These are phyloP conservation scores for Cinclus cinclus DNA, from an alignment of 2,113 vertebrate species.

Conservation along the genomic window DNA sequence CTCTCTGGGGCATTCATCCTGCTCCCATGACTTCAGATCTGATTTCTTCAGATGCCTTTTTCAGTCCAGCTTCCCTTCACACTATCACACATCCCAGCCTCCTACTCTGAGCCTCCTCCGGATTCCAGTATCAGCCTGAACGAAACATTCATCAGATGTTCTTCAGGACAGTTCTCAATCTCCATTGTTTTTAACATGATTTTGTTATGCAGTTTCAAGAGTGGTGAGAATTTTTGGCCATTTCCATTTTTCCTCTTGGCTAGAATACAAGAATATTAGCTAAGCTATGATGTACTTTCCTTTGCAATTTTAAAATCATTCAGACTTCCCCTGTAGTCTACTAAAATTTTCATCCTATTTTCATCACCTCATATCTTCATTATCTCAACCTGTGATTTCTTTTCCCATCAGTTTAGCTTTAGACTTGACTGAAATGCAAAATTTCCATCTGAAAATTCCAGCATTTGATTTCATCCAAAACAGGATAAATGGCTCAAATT, in stretches of 20 bases:
- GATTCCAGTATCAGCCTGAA: background rate
- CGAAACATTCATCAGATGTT: background rate
- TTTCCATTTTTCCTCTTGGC: background rate
- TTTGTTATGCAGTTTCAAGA: background rate
- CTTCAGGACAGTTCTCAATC: background rate
- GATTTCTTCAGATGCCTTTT: conserved; percentile 53
- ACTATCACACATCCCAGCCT: background rate
- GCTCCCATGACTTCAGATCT: conserved; percentile 55
- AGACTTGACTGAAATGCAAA: background rate
- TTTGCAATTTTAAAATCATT: conserved; percentile 3
- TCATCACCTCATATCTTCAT: background rate
- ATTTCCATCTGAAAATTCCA: background rate
- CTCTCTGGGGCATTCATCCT: conserved; percentile 41
- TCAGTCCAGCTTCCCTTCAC: conserved; percentile 35
- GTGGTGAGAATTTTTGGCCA: background rate
- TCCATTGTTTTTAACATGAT: background rate
- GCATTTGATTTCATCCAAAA: background rate
- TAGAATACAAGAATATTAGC: conserved; percentile 10
- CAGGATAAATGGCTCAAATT: background rate
- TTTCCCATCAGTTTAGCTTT: background rate
- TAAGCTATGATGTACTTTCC: background rate
- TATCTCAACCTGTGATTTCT: background rate
- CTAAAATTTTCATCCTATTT: conserved; percentile 10
- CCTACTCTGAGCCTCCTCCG: background rate
- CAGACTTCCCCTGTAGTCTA: background rate